Conservation (phyloP, 2,888 invertebrate genomes). For the Drosophila monieri region DNA sequence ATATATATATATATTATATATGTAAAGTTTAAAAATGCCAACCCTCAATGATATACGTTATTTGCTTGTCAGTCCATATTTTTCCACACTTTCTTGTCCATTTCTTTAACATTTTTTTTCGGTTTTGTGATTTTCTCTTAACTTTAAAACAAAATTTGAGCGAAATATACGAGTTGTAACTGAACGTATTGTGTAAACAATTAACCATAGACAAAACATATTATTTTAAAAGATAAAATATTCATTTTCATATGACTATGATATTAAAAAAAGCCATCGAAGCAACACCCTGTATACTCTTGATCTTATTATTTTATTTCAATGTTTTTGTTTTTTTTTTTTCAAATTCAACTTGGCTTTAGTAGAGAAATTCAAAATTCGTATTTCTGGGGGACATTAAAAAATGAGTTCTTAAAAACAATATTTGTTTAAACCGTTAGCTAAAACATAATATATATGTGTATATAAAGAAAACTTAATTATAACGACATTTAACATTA, state of each 20-base stretch:
- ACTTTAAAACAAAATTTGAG: constrained; percentile 71
- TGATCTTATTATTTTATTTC: constrained; percentile 30
- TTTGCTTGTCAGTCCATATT: constrained; percentile 74
- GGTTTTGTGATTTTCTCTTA: constrained; percentile 34
- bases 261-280: constrained; percentile 54
- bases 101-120: constrained; percentile 35
- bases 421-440: constrained; percentile 57
- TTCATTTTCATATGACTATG: constrained; percentile 28
- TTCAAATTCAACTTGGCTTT: constrained; percentile 49
- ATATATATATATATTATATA: constrained; percentile 37
- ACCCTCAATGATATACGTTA: constrained; percentile 73
- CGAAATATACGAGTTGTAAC: constrained; percentile 67
- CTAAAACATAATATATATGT: constrained; percentile 66
- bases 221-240: constrained; percentile 43
- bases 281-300: constrained; percentile 76
- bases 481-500: constrained; percentile 76
- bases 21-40: constrained; percentile 48
- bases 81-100: constrained; percentile 50
- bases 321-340: constrained; percentile 16
- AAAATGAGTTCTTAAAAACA: constrained; percentile 44
- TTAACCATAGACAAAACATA: constrained; percentile 52
- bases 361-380: constrained; percentile 47
- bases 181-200: constrained; percentile 56
- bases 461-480: constrained; percentile 68
- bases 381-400: constrained; percentile 38